Evolutionary conservation across 1,140 invertebrate genomes (phyloP), one percentile per base, ranked within the genome.

Genomic region (Papilio glaucus): DNA sequence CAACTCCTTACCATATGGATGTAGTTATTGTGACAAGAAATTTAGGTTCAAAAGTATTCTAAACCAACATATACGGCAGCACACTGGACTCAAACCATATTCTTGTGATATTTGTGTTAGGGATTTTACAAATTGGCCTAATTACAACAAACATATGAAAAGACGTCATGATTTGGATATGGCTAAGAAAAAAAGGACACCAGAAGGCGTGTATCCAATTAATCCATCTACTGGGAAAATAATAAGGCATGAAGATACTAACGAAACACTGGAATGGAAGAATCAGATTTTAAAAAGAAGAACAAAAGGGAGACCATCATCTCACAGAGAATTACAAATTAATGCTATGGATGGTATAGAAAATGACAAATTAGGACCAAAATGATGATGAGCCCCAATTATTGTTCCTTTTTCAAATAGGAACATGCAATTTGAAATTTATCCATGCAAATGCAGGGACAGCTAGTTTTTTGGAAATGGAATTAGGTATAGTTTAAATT

Each of bases 1-100:
- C 0, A 97, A 97, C 9, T 97, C 96, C 37, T 96, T 97, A 94
- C 97, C 97, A 0, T 96, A 95, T 75, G 94, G 94, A 15, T 96
- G 96, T 78, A 94, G 95, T 82, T 96, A 95, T 83, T 96, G 96
- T 80, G 95, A 95, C 4, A 96, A 96, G 92, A 91, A 93, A 62
- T 97, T 97, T 76, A 86, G 95, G 37, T 96, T 96, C 78, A 96
- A 95, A 82, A 95, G 95, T 38, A 95, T 96, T 67, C 85, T 96
- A 63, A 95, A 95, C 74, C 94, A 95, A 21, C 96, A 96, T 82
- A 85, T 95, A 61, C 88, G 95, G 33, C 95, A 95, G 60, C 95
- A 95, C 76, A 95, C 95, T 1, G 95, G 95, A 4, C 93, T 94
- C 70, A 90, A 94, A 63, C 95, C 95, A 1, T 95, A 95, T 81